Conservation (phyloP, 2,113 vertebrate genomes). For the Erythrolamprus reginae region DNA sequence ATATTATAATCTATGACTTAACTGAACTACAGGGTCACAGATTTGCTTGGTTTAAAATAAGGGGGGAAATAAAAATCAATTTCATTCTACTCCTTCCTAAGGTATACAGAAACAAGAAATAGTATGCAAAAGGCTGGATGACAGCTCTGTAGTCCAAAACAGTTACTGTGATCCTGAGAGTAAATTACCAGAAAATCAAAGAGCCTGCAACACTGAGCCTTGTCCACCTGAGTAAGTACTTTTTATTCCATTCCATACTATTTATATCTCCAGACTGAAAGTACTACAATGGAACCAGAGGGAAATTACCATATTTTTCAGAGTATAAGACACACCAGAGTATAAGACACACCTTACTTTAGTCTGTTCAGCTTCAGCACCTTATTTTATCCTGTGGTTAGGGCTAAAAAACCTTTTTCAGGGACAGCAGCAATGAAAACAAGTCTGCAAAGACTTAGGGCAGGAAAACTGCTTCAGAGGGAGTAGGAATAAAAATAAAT, state of each 20-base stretch:
- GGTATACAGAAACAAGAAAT: slow-evolving; percentile 92
- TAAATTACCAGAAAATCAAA: slow-evolving; percentile 92
- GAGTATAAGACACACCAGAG: no score
- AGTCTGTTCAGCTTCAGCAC: no score
- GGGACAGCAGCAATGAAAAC: no score
- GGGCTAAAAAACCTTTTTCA: no score
- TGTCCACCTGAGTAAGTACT: slow-evolving; percentile 95
- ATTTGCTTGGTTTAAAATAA: not conserved
- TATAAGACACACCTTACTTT: no score
- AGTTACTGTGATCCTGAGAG: slow-evolving; percentile 92
- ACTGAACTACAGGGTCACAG: not conserved
- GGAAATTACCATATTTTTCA: no score
- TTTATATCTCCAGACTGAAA: slow-evolving; percentile 3
- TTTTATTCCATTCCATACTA: not conserved
- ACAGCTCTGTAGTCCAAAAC: slow-evolving; percentile 93
- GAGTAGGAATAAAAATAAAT: no score
- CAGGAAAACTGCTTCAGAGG: no score
- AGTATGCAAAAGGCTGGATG: slow-evolving; percentile 92
- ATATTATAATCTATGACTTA: not conserved
- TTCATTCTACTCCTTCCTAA: slow-evolving; percentile 59
- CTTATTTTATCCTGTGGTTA: no score
- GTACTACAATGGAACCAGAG: not conserved
- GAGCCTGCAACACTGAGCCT: slow-evolving; percentile 91
- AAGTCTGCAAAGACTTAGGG: no score
- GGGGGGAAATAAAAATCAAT: slow-evolving; percentile 33